These are phyloP conservation scores for Erythrocebus patas DNA, from an alignment of 2,113 vertebrate genomes.

Conservation along the genomic window DNA sequence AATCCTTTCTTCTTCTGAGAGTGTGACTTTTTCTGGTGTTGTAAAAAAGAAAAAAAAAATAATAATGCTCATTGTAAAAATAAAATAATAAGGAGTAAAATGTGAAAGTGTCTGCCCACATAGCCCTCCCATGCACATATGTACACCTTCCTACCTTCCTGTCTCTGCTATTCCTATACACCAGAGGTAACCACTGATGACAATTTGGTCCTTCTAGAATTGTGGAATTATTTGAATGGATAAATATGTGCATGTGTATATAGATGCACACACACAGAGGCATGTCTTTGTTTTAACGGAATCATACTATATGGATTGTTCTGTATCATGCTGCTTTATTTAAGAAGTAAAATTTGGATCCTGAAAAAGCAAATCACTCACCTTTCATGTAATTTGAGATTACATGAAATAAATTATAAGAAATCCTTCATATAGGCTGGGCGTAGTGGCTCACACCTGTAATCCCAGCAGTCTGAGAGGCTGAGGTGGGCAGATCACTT, in stretches of 20 bases:
- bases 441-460: too few relatives aligned
- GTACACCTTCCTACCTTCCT: not conserved
- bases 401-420: too few relatives aligned
- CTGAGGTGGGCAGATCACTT: too few relatives aligned
- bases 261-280: not conserved
- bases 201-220: not conserved
- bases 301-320: not conserved
- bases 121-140: not conserved
- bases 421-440: too few relatives aligned
- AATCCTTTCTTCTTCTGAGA: not conserved
- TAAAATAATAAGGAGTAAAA: not conserved
- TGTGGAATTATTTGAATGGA: not conserved
- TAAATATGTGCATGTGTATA: not conserved
- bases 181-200: not conserved
- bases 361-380: conserved; percentile 18
- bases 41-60: not conserved
- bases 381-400: not conserved
- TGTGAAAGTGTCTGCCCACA: not conserved
- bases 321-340: not conserved
- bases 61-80: not conserved
- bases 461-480: too few relatives aligned
- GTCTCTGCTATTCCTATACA: not conserved
- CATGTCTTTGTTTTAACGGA: not conserved
- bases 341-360: conserved; percentile 5
- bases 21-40: not conserved